Conservation (phyloP, 2,113 vertebrate species). For the Nycticebus coucang region DNA sequence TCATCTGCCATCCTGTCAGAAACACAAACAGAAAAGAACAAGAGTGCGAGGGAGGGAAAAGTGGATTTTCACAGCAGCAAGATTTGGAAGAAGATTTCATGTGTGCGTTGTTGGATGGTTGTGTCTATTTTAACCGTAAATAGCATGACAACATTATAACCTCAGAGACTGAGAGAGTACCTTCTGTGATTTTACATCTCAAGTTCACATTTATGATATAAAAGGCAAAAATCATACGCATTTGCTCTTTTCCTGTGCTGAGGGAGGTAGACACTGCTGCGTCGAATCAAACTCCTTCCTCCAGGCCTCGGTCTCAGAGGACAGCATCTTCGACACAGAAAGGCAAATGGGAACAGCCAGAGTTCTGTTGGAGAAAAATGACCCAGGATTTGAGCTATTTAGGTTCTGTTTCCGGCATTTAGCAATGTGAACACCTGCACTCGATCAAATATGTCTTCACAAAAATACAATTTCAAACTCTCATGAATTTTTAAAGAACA, state of each 20-base stretch:
- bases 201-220: not conserved
- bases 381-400: not conserved
- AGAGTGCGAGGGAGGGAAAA: not conserved
- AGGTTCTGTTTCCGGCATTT: constrained; percentile 51
- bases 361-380: constrained; percentile 32
- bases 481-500: not conserved
- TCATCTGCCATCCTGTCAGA: not conserved
- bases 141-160: not conserved
- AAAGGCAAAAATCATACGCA: not conserved
- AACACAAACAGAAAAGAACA: not conserved
- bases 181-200: constrained; percentile 8
- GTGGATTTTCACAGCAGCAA: not conserved
- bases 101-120: not conserved
- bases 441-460: constrained; percentile 24
- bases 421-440: constrained; percentile 34
- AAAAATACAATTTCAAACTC: constrained; percentile 57
- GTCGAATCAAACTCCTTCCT: not conserved
- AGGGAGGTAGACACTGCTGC: not conserved
- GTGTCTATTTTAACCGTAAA: not conserved
- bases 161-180: not conserved
- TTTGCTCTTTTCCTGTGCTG: not conserved
- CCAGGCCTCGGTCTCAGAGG: not conserved
- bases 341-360: not conserved
- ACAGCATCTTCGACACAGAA: not conserved
- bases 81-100: not conserved